These are phyloP conservation scores for Steinernema hermaphroditum DNA, from an alignment of 2,888 invertebrate species.

Conservation along the genomic window DNA sequence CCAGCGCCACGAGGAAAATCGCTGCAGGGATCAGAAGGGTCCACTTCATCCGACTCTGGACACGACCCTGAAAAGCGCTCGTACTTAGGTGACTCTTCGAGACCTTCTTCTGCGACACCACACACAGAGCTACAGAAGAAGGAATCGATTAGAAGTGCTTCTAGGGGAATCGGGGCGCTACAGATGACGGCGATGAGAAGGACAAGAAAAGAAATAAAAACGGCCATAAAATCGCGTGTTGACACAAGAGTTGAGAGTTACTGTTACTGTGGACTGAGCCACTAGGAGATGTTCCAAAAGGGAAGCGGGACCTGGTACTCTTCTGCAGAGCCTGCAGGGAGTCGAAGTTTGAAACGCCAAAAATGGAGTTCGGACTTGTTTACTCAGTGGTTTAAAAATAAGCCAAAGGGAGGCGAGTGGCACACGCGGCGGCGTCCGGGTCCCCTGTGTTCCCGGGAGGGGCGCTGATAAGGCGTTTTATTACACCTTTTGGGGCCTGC, in stretches of 20 bases:
- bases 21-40: neutral
- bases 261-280: neutral
- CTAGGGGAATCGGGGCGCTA: neutral
- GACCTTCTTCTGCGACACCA: no score
- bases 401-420: neutral
- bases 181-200: neutral
- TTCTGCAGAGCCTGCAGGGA: neutral
- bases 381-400: neutral
- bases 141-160: neutral
- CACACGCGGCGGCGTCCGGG: neutral
- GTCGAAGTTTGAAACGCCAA: neutral
- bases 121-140: neutral
- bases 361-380: neutral
- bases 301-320: neutral
- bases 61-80: neutral
- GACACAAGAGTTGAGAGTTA: neutral
- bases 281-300: no score
- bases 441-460: neutral
- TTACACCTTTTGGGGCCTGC: slow-evolving; percentile 6
- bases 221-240: neutral
- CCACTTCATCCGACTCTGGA: neutral
- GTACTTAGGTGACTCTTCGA: neutral
- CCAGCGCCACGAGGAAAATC: neutral
- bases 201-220: neutral
- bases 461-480: slow-evolving; percentile 5